phyloP scores from a whole-genome alignment of 2,113 vertebrate genomes.

The Indicator maculatus region DNA sequence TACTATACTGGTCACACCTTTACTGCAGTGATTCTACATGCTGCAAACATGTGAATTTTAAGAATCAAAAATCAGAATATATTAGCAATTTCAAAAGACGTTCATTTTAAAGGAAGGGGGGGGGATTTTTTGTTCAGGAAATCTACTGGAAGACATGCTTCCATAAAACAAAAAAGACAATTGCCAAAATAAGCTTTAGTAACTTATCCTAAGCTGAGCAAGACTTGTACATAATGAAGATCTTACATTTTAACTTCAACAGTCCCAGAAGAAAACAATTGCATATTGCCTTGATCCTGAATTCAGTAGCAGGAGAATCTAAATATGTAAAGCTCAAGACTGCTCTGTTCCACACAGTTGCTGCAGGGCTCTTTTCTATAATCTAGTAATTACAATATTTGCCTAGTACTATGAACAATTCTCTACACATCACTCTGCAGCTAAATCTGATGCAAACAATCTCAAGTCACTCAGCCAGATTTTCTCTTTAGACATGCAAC shows the following conservation, averaged over 20 bases:
- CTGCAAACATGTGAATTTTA: neutral
- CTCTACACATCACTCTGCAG: neutral
- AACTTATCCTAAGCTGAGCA: neutral
- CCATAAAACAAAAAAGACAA: neutral
- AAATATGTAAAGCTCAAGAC: constrained; percentile 16
- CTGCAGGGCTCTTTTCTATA: constrained; percentile 32
- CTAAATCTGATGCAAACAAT: constrained; percentile 9
- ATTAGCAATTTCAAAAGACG: neutral
- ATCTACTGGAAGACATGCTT: neutral
- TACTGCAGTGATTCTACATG: neutral
- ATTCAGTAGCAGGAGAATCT: neutral
- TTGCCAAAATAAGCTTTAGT: neutral
- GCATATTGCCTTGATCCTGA: neutral
- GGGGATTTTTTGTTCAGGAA: neutral
- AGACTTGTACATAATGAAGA: neutral
- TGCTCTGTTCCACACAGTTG: constrained; percentile 12
- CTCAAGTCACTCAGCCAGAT: neutral
- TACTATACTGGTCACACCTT: neutral
- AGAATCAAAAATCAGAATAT: neutral
- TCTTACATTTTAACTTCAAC: neutral
- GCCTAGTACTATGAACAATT: constrained; percentile 5
- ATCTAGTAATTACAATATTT: constrained; percentile 51
- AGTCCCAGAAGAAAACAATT: neutral
- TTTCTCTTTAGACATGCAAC: neutral
- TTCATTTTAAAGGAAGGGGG: neutral